A percentile compares a stretch with the other conserved stretches of the same genome.
Conservation (phyloP, 2,888 invertebrate species). For the Augiades crinisus region DNA sequence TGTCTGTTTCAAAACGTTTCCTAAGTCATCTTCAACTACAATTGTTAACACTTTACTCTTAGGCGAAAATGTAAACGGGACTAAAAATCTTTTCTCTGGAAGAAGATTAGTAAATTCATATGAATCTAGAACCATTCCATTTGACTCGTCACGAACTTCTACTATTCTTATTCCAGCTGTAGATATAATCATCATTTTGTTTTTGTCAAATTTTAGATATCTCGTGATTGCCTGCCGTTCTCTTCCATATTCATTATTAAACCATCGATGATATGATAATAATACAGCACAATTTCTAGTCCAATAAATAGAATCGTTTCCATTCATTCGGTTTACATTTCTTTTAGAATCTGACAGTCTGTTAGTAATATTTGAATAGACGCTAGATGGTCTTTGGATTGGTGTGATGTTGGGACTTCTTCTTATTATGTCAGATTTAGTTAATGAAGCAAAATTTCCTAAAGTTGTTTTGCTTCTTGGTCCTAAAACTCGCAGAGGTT, state of each 20-base stretch:
- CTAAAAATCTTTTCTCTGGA: conserved; percentile 80
- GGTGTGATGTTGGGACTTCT: conserved; percentile 76
- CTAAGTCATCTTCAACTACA: conserved; percentile 85
- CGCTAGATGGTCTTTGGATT: conserved; percentile 76
- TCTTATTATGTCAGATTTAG: conserved; percentile 68
- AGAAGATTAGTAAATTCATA: conserved; percentile 83
- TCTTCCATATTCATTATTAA: conserved; percentile 76
- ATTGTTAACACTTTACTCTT: conserved; percentile 78
- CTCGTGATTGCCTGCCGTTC: conserved; percentile 77
- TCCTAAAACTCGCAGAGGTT: conserved; percentile 72
- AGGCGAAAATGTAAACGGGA: conserved; percentile 76
- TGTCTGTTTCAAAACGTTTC: conserved; percentile 85
- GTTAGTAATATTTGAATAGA: conserved; percentile 72
- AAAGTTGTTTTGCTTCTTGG: conserved; percentile 78
- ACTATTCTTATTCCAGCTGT: conserved; percentile 84
- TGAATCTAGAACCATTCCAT: conserved; percentile 82
- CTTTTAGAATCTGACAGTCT: conserved; percentile 69
- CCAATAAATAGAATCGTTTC: conserved; percentile 82
- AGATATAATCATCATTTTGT: conserved; percentile 83
- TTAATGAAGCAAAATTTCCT: conserved; percentile 75
- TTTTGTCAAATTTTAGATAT: conserved; percentile 77
- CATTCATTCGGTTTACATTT: conserved; percentile 62
- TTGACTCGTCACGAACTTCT: conserved; percentile 83
- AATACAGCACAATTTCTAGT: conserved; percentile 84
- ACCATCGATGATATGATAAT: conserved; percentile 84